Evolutionary conservation across 2,888 invertebrate species (phyloP).

Genomic region (Euplexia lucipara): DNA sequence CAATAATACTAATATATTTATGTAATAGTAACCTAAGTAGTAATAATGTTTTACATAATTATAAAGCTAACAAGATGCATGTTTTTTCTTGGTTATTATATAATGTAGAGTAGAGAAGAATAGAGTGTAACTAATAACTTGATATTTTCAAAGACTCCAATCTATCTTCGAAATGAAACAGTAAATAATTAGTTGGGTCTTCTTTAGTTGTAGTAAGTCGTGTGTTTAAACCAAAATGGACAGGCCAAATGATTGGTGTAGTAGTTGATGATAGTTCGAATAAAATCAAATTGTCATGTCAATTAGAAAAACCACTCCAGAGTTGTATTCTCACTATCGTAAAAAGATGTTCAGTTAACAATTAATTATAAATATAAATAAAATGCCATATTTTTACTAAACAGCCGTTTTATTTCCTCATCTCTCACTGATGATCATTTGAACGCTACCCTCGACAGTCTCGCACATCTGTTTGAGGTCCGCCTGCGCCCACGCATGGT

Average conservation of each 20-base stretch:
- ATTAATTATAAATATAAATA: too few relatives aligned
- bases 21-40: not conserved
- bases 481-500: conserved; percentile 83
- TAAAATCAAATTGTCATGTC: too few relatives aligned
- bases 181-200: not conserved
- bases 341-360: too few relatives aligned
- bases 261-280: too few relatives aligned
- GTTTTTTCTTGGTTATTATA: not conserved
- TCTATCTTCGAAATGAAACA: not conserved
- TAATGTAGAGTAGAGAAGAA: too few relatives aligned
- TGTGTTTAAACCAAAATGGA: too few relatives aligned
- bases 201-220: too few relatives aligned
- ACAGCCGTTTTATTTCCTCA: conserved; percentile 44
- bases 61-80: not conserved
- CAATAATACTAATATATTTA: too few relatives aligned
- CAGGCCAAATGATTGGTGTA: too few relatives aligned
- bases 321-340: too few relatives aligned
- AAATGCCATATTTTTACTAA: conserved; percentile 15
- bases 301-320: too few relatives aligned
- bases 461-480: conserved; percentile 86
- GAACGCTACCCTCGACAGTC: conserved; percentile 73
- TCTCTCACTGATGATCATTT: conserved; percentile 63
- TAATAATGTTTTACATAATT: not conserved
- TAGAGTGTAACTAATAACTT: too few relatives aligned
- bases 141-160: not conserved